Percentiles rank a stretch among this genome's conserved stretches.
Conservation (phyloP, 2,113 vertebrate species). For the Gambusia holbrooki region DNA sequence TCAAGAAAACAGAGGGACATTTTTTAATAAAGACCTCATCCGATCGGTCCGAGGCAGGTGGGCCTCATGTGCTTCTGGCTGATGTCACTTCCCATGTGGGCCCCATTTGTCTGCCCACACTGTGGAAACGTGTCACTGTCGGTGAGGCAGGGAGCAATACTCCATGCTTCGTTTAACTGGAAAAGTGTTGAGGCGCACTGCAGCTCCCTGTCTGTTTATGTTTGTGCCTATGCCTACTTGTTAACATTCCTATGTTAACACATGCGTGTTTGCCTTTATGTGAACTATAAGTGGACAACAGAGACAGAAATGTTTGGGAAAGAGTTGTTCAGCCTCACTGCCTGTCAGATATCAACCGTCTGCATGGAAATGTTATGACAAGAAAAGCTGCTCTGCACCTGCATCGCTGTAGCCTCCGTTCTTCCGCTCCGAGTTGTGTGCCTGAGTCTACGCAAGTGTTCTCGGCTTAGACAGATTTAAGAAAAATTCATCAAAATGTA, state of each 20-base stretch:
- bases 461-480: slow-evolving; percentile 65
- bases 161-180: slow-evolving; percentile 56
- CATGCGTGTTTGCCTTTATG: slow-evolving; percentile 5
- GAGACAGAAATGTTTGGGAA: slow-evolving; percentile 11
- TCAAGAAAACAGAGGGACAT: slow-evolving; percentile 35
- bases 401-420: slow-evolving; percentile 30
- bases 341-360: slow-evolving; percentile 49
- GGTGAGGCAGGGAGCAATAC: slow-evolving; percentile 47
- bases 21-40: slow-evolving; percentile 22
- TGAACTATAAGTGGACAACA: slow-evolving; percentile 12
- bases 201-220: slow-evolving; percentile 30
- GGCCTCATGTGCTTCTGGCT: slow-evolving; percentile 41
- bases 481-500: slow-evolving; percentile 62
- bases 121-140: slow-evolving; percentile 61
- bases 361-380: slow-evolving; percentile 69
- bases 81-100: slow-evolving; percentile 63
- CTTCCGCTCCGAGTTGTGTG: slow-evolving; percentile 22
- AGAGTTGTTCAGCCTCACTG: slow-evolving; percentile 32
- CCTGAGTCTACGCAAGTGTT: slow-evolving; percentile 32
- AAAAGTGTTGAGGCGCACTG: slow-evolving; percentile 45
- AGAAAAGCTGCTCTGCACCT: slow-evolving; percentile 65
- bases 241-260: slow-evolving; percentile 7
- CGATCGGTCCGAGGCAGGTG: slow-evolving; percentile 57
- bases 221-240: not conserved
- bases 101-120: slow-evolving; percentile 53